Percentiles rank a stretch among this genome's conserved stretches.
phyloP scores from a whole-genome alignment of 2,113 vertebrate species.

The Colaptes auratus region DNA sequence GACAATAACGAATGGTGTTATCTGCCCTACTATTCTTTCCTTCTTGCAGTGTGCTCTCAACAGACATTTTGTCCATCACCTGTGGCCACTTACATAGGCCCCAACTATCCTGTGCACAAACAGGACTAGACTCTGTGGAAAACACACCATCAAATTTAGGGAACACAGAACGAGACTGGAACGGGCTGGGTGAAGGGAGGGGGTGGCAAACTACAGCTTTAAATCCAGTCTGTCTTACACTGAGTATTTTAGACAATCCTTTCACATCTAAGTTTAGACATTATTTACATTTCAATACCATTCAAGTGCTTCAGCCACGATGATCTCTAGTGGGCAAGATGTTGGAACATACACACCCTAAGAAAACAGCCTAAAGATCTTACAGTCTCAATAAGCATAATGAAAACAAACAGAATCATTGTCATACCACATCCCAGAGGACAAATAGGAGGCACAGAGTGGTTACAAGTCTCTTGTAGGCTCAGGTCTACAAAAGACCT shows the following conservation, averaged over 20 bases:
- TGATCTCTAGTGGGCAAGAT: neutral
- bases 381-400: neutral
- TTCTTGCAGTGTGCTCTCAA: neutral
- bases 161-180: accelerated
- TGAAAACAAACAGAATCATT: neutral
- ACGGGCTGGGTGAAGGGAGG: neutral
- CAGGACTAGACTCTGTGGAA: neutral
- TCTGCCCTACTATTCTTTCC: neutral
- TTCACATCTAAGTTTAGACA: neutral
- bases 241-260: neutral
- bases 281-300: neutral
- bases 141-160: neutral
- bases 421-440: neutral
- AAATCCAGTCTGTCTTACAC: neutral
- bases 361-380: neutral
- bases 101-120: neutral
- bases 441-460: neutral
- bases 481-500: neutral
- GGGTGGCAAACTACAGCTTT: neutral
- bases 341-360: neutral
- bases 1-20: neutral
- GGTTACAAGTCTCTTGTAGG: too few species aligned
- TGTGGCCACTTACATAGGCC: neutral
- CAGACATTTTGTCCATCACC: neutral
- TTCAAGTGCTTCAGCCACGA: neutral